Evolutionary conservation across 2,888 invertebrate genomes (phyloP).

Genomic region (Morpho deidamia): DNA sequence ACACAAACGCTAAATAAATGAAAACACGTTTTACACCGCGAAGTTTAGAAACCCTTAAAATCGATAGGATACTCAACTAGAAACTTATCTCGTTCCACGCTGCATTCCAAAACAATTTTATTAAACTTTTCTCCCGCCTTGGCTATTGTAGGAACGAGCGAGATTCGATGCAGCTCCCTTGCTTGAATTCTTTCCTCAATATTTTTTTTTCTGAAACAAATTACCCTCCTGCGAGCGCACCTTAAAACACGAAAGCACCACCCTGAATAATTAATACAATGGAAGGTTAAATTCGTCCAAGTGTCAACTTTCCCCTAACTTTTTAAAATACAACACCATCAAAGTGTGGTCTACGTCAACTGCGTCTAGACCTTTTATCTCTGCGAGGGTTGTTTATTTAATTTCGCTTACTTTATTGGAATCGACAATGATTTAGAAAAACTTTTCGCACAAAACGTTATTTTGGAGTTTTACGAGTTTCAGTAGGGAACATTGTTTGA

Average conservation of each 20-base stretch:
- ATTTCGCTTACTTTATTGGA: constrained; percentile 69
- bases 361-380: constrained; percentile 72
- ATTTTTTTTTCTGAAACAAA: constrained; percentile 66
- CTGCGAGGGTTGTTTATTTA: constrained; percentile 67
- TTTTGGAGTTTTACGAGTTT: constrained; percentile 37
- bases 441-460: constrained; percentile 44
- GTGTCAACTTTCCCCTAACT: constrained; percentile 75
- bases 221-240: constrained; percentile 68
- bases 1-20: background rate
- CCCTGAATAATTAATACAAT: constrained; percentile 78
- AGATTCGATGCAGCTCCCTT: constrained; percentile 58
- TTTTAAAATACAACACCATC: constrained; percentile 72
- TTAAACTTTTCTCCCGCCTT: constrained; percentile 60
- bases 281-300: constrained; percentile 75
- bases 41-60: constrained; percentile 29
- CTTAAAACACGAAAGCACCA: constrained; percentile 68
- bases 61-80: constrained; percentile 51
- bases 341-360: constrained; percentile 65
- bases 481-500: constrained; percentile 49
- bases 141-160: constrained; percentile 43
- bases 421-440: constrained; percentile 71
- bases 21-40: constrained; percentile 13
- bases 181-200: constrained; percentile 61
- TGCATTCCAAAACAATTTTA: constrained; percentile 72
- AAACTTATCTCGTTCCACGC: constrained; percentile 61